Evolutionary conservation across 2,888 invertebrate genomes (phyloP).

Genomic region (Drosophila limbata): DNA sequence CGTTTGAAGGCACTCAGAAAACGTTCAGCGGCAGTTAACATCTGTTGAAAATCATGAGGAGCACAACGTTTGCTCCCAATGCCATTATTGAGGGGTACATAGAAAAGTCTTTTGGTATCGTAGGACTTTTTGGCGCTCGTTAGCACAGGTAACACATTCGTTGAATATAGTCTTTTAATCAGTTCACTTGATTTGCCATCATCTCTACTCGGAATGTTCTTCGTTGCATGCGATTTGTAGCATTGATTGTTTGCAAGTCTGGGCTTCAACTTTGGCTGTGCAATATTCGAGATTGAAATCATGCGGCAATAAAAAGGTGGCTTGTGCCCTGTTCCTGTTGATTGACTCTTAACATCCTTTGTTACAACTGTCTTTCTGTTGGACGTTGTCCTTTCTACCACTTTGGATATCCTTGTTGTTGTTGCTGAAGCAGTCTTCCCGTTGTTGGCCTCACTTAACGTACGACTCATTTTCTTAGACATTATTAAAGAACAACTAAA

Average conservation of each 20-base stretch:
- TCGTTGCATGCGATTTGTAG: neutral
- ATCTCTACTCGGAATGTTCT: neutral
- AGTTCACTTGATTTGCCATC: neutral
- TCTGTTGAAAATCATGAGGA: conserved; percentile 13
- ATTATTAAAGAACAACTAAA: neutral
- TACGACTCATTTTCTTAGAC: neutral
- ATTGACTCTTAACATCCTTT: neutral
- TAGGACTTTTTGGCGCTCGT: neutral
- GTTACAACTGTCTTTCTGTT: neutral
- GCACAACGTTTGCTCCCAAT: neutral
- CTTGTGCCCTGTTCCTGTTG: neutral
- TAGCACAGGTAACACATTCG: conserved; percentile 5
- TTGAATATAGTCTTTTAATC: neutral
- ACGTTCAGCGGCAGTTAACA: conserved; percentile 8
- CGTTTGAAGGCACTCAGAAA: neutral
- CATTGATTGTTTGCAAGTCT: neutral
- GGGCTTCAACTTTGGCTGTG: neutral
- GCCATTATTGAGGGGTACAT: neutral
- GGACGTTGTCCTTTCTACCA: too few relatives aligned
- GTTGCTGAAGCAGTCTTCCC: neutral
- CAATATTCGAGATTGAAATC: neutral
- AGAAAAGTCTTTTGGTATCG: conserved; percentile 6
- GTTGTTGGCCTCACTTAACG: neutral
- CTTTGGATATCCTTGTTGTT: neutral
- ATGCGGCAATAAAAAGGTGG: neutral